These are phyloP conservation scores for Rhopalosiphum nymphaeae DNA, from an alignment of 2,888 invertebrate genomes.

Conservation along the genomic window DNA sequence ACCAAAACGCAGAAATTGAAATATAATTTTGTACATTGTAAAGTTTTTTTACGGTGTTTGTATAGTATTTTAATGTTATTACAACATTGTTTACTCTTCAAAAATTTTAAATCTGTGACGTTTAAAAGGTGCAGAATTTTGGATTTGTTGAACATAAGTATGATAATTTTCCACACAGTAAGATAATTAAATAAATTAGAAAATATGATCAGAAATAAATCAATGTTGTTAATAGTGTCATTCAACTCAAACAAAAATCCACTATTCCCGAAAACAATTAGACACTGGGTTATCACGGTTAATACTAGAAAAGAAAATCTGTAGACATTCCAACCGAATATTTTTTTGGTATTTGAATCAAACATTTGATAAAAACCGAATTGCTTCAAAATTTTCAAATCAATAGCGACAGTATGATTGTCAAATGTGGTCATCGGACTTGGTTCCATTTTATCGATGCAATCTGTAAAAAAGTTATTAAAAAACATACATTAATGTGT, in stretches of 20 bases:
- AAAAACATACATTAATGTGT: no score
- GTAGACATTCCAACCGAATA: not conserved
- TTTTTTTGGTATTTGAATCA: not conserved
- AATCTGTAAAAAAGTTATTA: not conserved
- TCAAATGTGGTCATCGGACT: not conserved
- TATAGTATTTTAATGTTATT: not conserved
- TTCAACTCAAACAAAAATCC: not conserved
- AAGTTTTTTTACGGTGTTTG: not conserved
- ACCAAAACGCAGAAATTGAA: not conserved
- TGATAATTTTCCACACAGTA: not conserved
- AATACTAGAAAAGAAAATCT: not conserved
- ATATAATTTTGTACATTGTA: not conserved
- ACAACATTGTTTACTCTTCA: not conserved
- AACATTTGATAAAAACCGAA: not conserved
- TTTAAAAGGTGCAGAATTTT: not conserved
- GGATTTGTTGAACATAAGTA: not conserved
- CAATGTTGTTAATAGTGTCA: not conserved
- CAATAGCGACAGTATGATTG: not conserved
- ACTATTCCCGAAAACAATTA: not conserved
- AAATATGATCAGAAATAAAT: not conserved
- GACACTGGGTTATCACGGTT: not conserved
- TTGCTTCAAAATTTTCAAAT: not conserved
- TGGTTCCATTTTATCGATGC: not conserved
- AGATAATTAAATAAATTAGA: not conserved
- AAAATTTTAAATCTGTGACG: not conserved